Evolutionary conservation across 2,888 invertebrate genomes (phyloP).

Genomic region (Aleiodes testaceus): DNA sequence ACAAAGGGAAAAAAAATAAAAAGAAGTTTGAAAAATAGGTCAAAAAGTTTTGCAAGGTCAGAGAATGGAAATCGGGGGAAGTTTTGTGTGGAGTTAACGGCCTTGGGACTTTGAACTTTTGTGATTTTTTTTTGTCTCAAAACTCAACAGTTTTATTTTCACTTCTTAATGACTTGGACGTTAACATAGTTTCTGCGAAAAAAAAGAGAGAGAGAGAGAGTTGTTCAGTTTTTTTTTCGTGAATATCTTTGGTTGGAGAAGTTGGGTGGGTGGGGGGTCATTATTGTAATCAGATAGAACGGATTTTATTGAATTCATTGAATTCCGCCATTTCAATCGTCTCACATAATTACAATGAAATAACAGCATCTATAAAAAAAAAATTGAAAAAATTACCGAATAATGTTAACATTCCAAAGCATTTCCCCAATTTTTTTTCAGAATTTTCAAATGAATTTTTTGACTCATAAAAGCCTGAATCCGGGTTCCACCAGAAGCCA

Average conservation of each 20-base stretch:
- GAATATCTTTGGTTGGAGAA: not conserved
- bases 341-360: too few species aligned
- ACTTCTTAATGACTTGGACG: conserved; percentile 59
- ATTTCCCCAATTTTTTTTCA: too few species aligned
- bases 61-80: conserved; percentile 35
- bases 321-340: too few species aligned
- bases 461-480: not conserved
- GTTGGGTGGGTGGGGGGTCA: not conserved
- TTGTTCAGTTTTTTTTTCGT: not conserved
- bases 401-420: too few species aligned
- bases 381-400: too few species aligned
- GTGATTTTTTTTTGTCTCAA: conserved; percentile 45
- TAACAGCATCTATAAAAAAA: too few species aligned
- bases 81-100: conserved; percentile 62
- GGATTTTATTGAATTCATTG: too few species aligned
- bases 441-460: too few species aligned
- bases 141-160: conserved; percentile 64
- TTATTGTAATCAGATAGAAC: too few species aligned
- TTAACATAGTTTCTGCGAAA: conserved; percentile 67
- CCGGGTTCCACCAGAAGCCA: conserved; percentile 12
- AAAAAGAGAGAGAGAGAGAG: conserved; percentile 2
- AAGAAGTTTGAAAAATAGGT: conserved; percentile 26
- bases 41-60: conserved; percentile 34
- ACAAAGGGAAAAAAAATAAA: conserved; percentile 7
- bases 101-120: conserved; percentile 67